phyloP scores from a whole-genome alignment of 2,113 vertebrate species.

The Lepus timidus region DNA sequence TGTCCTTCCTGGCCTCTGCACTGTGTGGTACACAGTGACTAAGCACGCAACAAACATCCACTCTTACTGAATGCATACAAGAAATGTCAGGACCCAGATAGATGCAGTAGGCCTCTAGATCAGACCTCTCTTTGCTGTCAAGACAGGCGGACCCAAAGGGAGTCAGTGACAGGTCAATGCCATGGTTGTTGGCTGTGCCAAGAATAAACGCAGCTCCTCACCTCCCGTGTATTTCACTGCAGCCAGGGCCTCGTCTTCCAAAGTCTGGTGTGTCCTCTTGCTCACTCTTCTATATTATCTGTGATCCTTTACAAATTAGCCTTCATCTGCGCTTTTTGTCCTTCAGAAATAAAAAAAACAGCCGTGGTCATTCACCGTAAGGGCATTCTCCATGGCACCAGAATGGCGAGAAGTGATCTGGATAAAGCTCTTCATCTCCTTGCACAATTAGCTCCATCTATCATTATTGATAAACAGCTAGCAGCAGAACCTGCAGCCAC shows the following conservation, averaged over 20 bases:
- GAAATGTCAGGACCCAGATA: conserved; percentile 6
- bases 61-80: conserved; percentile 1
- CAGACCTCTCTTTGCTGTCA: conserved; percentile 4
- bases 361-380: conserved; percentile 25
- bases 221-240: not conserved
- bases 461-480: not conserved
- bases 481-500: conserved; percentile 22
- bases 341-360: conserved; percentile 47
- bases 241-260: not conserved
- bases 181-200: not conserved
- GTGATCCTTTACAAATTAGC: conserved; percentile 1
- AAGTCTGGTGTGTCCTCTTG: not conserved
- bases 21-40: not conserved
- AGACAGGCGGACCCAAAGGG: not conserved
- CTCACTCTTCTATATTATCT: conserved; percentile 13
- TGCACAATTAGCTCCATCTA: conserved; percentile 30
- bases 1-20: not conserved
- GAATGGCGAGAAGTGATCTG: conserved; percentile 15
- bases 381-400: conserved; percentile 17
- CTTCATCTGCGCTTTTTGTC: conserved; percentile 5
- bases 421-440: conserved; percentile 47
- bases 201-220: conserved; percentile 4
- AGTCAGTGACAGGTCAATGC: not conserved
- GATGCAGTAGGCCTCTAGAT: not conserved
- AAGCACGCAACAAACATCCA: not conserved